phyloP scores from a whole-genome alignment of 2,113 vertebrate species.

The Phaetusa simplex region DNA sequence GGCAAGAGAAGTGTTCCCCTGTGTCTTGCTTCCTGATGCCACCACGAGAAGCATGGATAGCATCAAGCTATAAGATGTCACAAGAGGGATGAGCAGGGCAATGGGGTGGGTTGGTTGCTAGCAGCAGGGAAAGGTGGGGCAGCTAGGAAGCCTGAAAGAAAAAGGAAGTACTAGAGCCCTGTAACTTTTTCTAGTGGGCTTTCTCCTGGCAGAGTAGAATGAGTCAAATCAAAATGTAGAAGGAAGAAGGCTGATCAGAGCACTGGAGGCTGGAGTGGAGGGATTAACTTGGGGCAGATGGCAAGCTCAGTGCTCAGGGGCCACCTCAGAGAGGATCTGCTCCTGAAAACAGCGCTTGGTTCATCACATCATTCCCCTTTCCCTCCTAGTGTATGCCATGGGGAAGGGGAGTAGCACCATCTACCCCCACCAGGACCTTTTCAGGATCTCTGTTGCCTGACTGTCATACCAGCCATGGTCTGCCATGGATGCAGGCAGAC shows the following conservation, averaged over 20 bases:
- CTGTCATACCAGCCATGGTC: background rate
- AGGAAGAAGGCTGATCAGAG: background rate
- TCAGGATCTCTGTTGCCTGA: background rate
- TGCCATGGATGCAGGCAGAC: background rate
- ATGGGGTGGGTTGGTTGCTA: background rate
- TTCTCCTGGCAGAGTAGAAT: background rate
- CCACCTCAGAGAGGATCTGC: background rate
- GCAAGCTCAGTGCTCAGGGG: background rate
- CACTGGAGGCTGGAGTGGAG: background rate
- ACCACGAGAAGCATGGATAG: background rate
- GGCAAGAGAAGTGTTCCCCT: background rate
- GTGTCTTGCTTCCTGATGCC: background rate
- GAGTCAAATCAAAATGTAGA: background rate
- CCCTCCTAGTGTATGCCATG: background rate
- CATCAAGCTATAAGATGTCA: background rate
- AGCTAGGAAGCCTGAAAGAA: background rate
- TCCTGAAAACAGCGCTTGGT: background rate
- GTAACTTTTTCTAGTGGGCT: background rate
- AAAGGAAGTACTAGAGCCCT: background rate
- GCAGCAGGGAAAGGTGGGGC: background rate
- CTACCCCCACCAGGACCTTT: background rate
- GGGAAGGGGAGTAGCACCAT: background rate
- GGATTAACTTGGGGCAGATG: background rate
- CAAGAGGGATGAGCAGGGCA: background rate
- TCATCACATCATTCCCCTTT: background rate